Evolutionary conservation across 2,113 vertebrate genomes (phyloP).

Genomic region (Eudyptes chrysolophus): DNA sequence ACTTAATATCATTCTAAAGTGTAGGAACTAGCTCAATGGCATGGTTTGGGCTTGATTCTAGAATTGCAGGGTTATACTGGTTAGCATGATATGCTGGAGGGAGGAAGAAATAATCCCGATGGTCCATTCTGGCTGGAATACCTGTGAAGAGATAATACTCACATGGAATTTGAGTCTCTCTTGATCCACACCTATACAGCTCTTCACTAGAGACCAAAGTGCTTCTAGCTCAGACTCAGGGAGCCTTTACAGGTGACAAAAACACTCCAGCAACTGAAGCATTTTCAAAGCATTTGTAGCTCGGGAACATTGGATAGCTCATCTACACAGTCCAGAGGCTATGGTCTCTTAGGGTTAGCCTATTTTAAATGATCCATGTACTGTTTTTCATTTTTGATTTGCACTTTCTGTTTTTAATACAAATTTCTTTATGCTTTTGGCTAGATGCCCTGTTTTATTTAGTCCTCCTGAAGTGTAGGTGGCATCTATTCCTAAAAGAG

Average conservation of each 20-base stretch:
- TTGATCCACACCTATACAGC: background rate
- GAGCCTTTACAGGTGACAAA: background rate
- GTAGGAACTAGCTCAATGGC: background rate
- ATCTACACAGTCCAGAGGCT: background rate
- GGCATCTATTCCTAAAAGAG: background rate
- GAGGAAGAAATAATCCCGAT: background rate
- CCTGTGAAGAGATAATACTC: background rate
- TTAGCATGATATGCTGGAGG: background rate
- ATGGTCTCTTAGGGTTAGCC: background rate
- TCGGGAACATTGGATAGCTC: background rate
- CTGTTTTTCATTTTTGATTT: background rate
- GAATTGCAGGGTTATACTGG: background rate
- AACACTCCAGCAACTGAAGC: background rate
- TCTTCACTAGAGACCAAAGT: background rate
- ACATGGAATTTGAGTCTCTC: background rate
- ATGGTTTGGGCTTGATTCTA: background rate
- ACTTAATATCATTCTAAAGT: background rate
- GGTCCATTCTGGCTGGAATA: background rate
- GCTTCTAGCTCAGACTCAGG: background rate
- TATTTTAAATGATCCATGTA: background rate
- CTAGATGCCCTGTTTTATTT: background rate
- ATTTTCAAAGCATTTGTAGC: background rate
- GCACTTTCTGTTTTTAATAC: background rate
- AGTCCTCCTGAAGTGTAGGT: background rate
- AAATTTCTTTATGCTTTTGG: background rate